Percentiles rank a stretch among this genome's conserved stretches.
Evolutionary conservation across 2,888 invertebrate genomes (phyloP).

Genomic region (Leucoptera coffeella): DNA sequence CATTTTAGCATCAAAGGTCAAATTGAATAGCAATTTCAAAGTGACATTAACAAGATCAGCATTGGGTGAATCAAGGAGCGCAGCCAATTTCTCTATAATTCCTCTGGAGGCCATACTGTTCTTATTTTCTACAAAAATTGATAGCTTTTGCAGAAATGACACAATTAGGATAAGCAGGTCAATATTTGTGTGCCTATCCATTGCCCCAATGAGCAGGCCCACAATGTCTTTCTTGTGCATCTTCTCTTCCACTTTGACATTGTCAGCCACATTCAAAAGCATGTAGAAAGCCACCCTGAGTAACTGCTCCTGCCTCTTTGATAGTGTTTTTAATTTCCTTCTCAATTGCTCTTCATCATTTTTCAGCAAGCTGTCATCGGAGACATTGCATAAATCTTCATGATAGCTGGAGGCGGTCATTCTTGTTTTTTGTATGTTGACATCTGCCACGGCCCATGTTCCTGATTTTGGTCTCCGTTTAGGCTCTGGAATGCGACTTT

Average conservation of each 20-base stretch:
- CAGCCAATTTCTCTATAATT: slow-evolving; percentile 77
- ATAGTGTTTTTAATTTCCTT: slow-evolving; percentile 71
- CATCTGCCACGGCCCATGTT: slow-evolving; percentile 58
- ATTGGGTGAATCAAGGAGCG: slow-evolving; percentile 63
- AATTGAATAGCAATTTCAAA: slow-evolving; percentile 85
- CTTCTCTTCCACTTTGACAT: slow-evolving; percentile 92
- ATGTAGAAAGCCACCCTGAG: slow-evolving; percentile 88
- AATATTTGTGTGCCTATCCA: slow-evolving; percentile 80
- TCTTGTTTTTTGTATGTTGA: slow-evolving; percentile 50
- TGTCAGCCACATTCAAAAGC: slow-evolving; percentile 91
- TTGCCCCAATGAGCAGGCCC: slow-evolving; percentile 76
- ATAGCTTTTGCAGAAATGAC: slow-evolving; percentile 92
- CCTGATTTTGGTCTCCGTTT: slow-evolving; percentile 72
- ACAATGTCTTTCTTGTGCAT: slow-evolving; percentile 93
- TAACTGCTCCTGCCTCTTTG: slow-evolving; percentile 90
- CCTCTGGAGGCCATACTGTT: slow-evolving; percentile 80
- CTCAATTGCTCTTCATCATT: slow-evolving; percentile 72
- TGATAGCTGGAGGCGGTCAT: slow-evolving; percentile 64
- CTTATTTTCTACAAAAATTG: slow-evolving; percentile 91
- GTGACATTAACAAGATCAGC: slow-evolving; percentile 75
- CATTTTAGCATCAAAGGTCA: slow-evolving; percentile 88
- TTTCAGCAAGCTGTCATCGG: slow-evolving; percentile 38
- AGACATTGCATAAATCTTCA: slow-evolving; percentile 54
- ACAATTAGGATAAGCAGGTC: slow-evolving; percentile 86
- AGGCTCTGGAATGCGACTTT: slow-evolving; percentile 66